Conservation (phyloP, 2,797 vertebrate species). For the Rhadinocentrus ornatus region DNA sequence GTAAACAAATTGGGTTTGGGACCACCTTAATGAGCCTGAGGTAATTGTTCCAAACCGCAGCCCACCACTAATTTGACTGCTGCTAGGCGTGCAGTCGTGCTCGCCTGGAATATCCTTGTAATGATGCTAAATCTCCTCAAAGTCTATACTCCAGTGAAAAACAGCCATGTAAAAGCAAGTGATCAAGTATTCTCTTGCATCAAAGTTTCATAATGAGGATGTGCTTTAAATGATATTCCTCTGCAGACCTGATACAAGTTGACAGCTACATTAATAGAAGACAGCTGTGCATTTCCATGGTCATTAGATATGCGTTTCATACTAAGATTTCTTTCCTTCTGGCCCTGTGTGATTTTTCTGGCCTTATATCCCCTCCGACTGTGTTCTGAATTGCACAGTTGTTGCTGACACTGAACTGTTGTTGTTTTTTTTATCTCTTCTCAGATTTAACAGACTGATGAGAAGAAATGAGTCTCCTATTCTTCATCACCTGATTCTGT, state of each 20-base stretch:
- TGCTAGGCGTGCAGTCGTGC: constrained; percentile 15
- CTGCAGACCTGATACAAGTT: constrained; percentile 30
- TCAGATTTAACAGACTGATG: constrained; percentile 1
- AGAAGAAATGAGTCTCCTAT: constrained; percentile 12
- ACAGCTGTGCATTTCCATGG: constrained; percentile 29
- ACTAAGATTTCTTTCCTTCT: constrained; percentile 7
- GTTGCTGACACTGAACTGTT: no score
- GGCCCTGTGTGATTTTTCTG: constrained; percentile 14
- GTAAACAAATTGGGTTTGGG: constrained; percentile 21
- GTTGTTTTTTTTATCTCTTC: constrained; percentile 5
- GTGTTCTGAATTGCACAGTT: constrained; percentile 18
- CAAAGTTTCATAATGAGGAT: constrained; percentile 61
- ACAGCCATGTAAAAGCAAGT: constrained; percentile 35
- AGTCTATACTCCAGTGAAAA: constrained; percentile 41
- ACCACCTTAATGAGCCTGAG: constrained; percentile 43
- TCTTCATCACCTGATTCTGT: constrained; percentile 27
- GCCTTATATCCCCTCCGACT: constrained; percentile 14
- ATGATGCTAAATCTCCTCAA: constrained; percentile 46
- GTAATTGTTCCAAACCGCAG: constrained; percentile 37
- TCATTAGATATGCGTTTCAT: constrained; percentile 42
- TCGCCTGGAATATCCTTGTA: constrained; percentile 33
- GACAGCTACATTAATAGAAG: constrained; percentile 52
- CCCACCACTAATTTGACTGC: constrained; percentile 46
- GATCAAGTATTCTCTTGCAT: constrained; percentile 68
- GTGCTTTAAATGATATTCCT: constrained; percentile 55